Percentiles rank a stretch among this genome's conserved stretches.
These are phyloP conservation scores for Dallia pectoralis DNA, from an alignment of 2,797 vertebrate genomes.

Conservation along the genomic window DNA sequence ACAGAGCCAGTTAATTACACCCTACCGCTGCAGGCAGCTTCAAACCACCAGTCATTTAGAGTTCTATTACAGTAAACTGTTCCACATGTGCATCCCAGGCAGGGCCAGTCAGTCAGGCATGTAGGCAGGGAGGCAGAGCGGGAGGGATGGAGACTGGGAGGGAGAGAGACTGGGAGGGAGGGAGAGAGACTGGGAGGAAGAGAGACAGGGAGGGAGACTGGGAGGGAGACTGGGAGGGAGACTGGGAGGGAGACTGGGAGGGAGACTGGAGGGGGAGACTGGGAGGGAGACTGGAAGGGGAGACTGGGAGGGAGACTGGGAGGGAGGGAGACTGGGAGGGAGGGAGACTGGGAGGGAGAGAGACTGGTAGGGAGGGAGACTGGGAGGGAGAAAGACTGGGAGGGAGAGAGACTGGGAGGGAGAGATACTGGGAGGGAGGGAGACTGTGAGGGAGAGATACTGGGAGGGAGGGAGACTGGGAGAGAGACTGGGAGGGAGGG, in stretches of 20 bases:
- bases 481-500: background rate
- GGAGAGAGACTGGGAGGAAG: background rate
- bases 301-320: background rate
- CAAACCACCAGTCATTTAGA: constrained; percentile 86
- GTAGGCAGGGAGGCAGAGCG: background rate
- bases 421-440: background rate
- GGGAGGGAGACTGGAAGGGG: background rate
- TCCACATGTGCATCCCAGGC: constrained; percentile 81
- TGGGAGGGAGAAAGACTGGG: too few species aligned
- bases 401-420: too few species aligned
- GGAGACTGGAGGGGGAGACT: background rate
- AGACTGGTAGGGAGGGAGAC: background rate
- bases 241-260: background rate
- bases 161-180: background rate
- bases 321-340: background rate
- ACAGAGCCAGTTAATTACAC: constrained; percentile 86
- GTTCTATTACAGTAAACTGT: constrained; percentile 88
- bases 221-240: background rate
- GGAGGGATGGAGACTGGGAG: background rate
- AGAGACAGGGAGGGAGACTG: background rate
- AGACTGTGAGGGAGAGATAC: constrained; percentile 54
- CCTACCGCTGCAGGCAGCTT: constrained; percentile 84
- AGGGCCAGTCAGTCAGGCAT: too few species aligned
- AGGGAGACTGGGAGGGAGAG: background rate
- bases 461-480: constrained; percentile 1